Base-by-base conservation (phyloP, 2,888 invertebrate genomes). In the Flexamia atlantica region DNA sequence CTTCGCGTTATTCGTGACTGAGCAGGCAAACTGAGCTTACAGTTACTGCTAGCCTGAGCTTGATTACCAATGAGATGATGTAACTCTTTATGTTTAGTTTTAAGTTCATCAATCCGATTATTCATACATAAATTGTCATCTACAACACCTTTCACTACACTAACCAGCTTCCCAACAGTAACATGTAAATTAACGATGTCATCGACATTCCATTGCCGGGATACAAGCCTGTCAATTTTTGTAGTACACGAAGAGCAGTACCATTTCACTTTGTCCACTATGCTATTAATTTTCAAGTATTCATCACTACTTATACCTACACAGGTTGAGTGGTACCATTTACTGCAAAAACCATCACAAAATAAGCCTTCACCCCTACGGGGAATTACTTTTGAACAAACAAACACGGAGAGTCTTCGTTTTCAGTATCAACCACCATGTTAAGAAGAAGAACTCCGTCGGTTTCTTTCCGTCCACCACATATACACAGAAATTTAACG, bases 61-160 rank as follows among this genome's bases (percentile, higher is more conserved):
- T n/a, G n/a, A n/a, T n/a, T n/a, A n/a, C n/a, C n/a, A n/a, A n/a
- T n/a, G n/a, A n/a, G n/a, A n/a, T n/a, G n/a, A n/a, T n/a, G n/a
- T n/a, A n/a, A n/a, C n/a, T n/a, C n/a, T n/a, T n/a, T n/a, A n/a
- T n/a, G n/a, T n/a, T n/a, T n/a, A n/a, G n/a, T n/a, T n/a, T n/a
- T 17, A 50, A 50, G 5, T 12, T 60, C 60, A 20, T 60, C 60
- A n/a, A 60, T 5, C 9, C 60, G 60, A n/a, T 5, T 28, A 28
- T 60, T 60, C 60, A 60, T 23, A 3, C 4, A 20, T 4, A 60
- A 4, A 20, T 60, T 60, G 28, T 60, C 60, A 60, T 28, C 23
- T 12, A 60, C 60, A 60, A 60, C 5, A 28, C 60, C 60, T 60
- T 60, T 60, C 23, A 60, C 60, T 23, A 60, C 23, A n/a, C 20